These are phyloP conservation scores for Sebastes wilsoni DNA, from an alignment of 2,797 vertebrate genomes.

Conservation along the genomic window DNA sequence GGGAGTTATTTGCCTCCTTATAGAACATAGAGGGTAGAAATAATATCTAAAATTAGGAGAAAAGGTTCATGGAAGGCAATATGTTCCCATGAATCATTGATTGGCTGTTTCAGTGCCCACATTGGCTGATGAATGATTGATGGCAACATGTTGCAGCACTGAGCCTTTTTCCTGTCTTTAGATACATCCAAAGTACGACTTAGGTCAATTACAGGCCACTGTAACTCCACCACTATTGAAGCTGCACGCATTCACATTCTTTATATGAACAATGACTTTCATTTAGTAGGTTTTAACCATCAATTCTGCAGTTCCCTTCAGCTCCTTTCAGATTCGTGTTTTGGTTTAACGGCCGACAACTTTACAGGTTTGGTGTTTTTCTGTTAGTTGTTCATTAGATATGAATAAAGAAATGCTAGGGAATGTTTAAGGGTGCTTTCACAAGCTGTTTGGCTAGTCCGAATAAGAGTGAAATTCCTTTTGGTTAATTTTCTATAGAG, in stretches of 20 bases:
- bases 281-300: not conserved
- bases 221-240: not conserved
- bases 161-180: slow-evolving; percentile 36
- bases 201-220: slow-evolving; percentile 17
- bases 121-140: slow-evolving; percentile 72
- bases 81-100: slow-evolving; percentile 75
- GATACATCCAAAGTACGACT: slow-evolving; percentile 30
- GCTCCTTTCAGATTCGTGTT: not conserved
- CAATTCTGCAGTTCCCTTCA: not conserved
- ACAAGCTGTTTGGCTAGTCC: too few relatives aligned
- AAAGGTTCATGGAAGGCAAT: slow-evolving; percentile 62
- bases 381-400: not conserved
- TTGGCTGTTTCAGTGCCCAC: slow-evolving; percentile 57
- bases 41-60: slow-evolving; percentile 47
- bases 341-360: not conserved
- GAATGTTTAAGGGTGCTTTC: not conserved
- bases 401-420: not conserved
- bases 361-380: not conserved
- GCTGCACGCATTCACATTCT: not conserved
- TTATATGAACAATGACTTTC: not conserved
- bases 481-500: too few relatives aligned
- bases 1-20: not conserved
- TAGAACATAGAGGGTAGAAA: slow-evolving; percentile 17
- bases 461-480: too few relatives aligned
- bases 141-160: slow-evolving; percentile 65